Evolutionary conservation across 1,140 invertebrate species (phyloP).

Genomic region (Megalopta genalis): DNA sequence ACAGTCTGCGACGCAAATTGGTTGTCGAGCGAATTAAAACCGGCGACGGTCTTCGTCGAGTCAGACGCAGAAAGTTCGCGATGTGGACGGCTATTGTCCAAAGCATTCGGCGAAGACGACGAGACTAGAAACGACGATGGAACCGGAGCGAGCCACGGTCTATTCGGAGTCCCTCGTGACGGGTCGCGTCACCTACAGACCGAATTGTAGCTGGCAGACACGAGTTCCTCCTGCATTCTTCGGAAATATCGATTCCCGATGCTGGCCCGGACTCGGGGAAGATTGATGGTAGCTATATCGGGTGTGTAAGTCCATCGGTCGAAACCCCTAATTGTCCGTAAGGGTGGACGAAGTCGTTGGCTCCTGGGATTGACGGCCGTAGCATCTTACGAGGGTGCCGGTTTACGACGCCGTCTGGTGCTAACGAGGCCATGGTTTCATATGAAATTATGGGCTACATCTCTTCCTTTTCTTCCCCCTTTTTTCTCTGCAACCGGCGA

Average conservation of each 20-base stretch:
- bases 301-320: background rate
- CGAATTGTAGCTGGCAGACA: background rate
- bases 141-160: too few relatives aligned
- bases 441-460: background rate
- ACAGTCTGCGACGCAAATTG: background rate
- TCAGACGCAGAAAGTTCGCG: too few relatives aligned
- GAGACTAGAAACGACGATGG: too few relatives aligned
- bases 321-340: constrained; percentile 1
- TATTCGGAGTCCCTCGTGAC: background rate
- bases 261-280: background rate
- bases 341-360: background rate
- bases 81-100: too few relatives aligned
- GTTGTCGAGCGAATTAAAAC: background rate
- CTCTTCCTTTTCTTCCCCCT: background rate
- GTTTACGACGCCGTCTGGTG: background rate
- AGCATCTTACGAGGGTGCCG: background rate
- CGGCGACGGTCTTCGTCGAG: too few relatives aligned
- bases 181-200: background rate
- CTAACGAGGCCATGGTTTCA: background rate
- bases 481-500: background rate
- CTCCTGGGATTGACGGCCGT: background rate
- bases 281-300: constrained; percentile 1
- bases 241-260: background rate
- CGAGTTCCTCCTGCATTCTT: background rate
- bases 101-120: too few relatives aligned